phyloP scores from a whole-genome alignment of 1,140 invertebrate genomes.

The Acyrthosiphon pisum region DNA sequence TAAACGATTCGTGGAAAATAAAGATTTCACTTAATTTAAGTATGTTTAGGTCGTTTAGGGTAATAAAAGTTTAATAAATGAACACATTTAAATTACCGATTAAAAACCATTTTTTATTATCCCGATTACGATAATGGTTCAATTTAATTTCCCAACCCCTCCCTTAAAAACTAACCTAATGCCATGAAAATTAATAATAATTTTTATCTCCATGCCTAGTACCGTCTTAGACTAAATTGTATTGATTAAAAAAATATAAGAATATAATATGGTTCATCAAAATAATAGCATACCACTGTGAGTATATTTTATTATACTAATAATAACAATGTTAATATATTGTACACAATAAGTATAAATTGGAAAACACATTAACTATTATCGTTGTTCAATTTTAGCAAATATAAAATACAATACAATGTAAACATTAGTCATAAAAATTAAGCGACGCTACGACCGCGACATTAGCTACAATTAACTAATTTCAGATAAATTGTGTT shows the following conservation, averaged over 20 bases:
- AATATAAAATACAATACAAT: neutral
- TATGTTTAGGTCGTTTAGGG: neutral
- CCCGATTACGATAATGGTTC: neutral
- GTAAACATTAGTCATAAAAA: neutral
- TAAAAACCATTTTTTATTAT: constrained; percentile 1
- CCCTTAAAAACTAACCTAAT: neutral
- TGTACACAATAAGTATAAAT: neutral
- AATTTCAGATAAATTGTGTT: constrained; percentile 22
- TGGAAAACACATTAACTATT: neutral
- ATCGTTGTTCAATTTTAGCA: constrained; percentile 20
- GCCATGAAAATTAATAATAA: neutral
- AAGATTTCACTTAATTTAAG: neutral
- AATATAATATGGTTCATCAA: neutral
- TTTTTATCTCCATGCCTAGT: neutral
- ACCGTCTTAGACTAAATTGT: neutral
- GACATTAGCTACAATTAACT: neutral
- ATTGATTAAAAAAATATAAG: neutral
- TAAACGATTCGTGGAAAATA: neutral
- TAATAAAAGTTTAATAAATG: neutral
- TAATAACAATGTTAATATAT: neutral
- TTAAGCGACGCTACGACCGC: too few species aligned
- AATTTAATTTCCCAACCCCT: neutral
- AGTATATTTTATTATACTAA: neutral
- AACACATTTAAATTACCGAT: neutral
- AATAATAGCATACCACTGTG: neutral